phyloP scores from a whole-genome alignment of 2,797 vertebrate genomes.

The Phrynocephalus vlangalii region DNA sequence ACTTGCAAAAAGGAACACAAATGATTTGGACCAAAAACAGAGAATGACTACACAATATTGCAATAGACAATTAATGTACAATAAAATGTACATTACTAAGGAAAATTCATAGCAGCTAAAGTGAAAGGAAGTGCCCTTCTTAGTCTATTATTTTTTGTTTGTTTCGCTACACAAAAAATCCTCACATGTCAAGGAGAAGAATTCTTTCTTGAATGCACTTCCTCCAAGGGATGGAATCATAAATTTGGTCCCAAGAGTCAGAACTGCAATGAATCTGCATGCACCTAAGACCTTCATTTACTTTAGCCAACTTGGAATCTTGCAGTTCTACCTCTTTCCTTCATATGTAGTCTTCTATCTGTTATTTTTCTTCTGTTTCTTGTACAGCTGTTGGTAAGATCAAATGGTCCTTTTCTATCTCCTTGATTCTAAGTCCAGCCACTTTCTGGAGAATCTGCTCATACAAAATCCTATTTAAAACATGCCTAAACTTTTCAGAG shows the following conservation, averaged over 20 bases:
- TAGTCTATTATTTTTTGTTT: no score
- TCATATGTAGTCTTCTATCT: neutral
- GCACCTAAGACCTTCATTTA: constrained; percentile 34
- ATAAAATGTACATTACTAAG: no score
- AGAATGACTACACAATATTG: no score
- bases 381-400: neutral
- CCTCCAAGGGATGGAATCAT: no score
- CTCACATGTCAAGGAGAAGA: neutral
- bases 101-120: no score
- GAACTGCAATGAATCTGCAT: no score
- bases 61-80: no score
- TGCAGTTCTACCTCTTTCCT: constrained; percentile 20
- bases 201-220: neutral
- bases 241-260: no score
- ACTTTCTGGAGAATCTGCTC: constrained; percentile 25
- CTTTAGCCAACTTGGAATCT: constrained; percentile 44
- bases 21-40: no score
- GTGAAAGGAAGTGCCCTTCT: no score
- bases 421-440: constrained; percentile 22
- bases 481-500: neutral
- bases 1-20: no score
- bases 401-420: constrained; percentile 42
- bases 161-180: no score
- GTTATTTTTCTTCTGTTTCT: neutral
- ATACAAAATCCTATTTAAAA: neutral